phyloP scores from a whole-genome alignment of 1,140 invertebrate species.

The Drosophila guanche region DNA sequence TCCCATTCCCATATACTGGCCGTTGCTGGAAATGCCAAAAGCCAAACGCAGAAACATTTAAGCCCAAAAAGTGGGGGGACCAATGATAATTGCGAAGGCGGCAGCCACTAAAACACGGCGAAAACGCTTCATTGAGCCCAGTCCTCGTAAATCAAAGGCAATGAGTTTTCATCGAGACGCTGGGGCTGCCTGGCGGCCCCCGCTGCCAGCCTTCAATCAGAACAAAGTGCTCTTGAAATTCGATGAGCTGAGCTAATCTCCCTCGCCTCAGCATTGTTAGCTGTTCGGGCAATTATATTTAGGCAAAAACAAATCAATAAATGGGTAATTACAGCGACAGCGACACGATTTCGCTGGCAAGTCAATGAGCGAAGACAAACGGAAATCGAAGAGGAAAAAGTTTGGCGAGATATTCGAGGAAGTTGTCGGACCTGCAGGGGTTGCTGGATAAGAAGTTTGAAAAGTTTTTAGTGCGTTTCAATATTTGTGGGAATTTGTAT shows the following conservation, averaged over 20 bases:
- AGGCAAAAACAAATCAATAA: slow-evolving; percentile 67
- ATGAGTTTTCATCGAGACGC: slow-evolving; percentile 17
- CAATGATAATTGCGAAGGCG: slow-evolving; percentile 59
- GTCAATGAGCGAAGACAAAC: neutral
- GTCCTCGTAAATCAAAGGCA: slow-evolving; percentile 66
- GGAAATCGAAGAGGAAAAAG: no score
- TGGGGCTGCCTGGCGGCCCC: neutral
- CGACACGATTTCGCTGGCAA: slow-evolving; percentile 10
- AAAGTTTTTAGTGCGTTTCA: no score
- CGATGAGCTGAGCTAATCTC: slow-evolving; percentile 70
- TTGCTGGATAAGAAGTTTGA: no score
- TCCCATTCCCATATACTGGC: slow-evolving; percentile 2
- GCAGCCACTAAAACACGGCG: slow-evolving; percentile 44
- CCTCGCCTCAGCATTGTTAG: slow-evolving; percentile 31
- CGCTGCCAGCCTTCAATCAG: slow-evolving; percentile 26
- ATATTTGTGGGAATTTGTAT: no score
- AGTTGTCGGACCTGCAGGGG: no score
- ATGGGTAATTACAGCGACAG: slow-evolving; percentile 53
- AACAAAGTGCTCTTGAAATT: slow-evolving; percentile 66
- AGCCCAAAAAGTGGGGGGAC: slow-evolving; percentile 21
- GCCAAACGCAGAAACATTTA: slow-evolving; percentile 20
- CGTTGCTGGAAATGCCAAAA: slow-evolving; percentile 40
- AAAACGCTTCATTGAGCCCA: slow-evolving; percentile 57
- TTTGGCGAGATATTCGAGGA: no score
- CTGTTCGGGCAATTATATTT: slow-evolving; percentile 62